Conservation (phyloP, 30 jellyfish, hydroid and myxozoan genomes). For the Aurelia aurita region DNA sequence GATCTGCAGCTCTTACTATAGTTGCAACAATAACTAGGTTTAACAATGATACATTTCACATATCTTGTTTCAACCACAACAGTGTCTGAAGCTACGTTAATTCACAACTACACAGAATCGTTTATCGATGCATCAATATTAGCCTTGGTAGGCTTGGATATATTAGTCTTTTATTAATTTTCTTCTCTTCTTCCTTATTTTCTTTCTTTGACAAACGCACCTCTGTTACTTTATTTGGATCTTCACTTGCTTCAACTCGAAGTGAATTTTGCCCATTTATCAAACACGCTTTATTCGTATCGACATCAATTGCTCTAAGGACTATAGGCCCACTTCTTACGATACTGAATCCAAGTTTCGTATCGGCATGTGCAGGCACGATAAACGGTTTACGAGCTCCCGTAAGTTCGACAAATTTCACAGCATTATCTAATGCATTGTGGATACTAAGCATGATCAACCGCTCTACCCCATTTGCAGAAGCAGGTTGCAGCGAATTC, state of each 20-base stretch:
- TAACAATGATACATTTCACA: too few species aligned
- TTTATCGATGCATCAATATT: constrained; percentile 29
- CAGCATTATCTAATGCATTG: constrained; percentile 40
- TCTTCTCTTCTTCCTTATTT: background rate
- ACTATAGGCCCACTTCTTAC: constrained; percentile 61
- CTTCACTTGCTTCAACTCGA: constrained; percentile 58
- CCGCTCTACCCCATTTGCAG: constrained; percentile 8
- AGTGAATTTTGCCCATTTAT: constrained; percentile 75
- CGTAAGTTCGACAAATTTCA: constrained; percentile 46
- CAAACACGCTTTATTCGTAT: constrained; percentile 54
- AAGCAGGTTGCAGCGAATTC: background rate
- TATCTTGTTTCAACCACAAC: too few species aligned
- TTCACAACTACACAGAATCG: too few species aligned
- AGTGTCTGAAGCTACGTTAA: too few species aligned
- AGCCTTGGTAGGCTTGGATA: constrained; percentile 51
- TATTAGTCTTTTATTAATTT: constrained; percentile 50
- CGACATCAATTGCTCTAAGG: constrained; percentile 30
- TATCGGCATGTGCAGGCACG: constrained; percentile 59
- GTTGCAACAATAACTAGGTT: too few species aligned
- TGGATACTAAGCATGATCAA: constrained; percentile 58
- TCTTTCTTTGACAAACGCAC: constrained; percentile 57
- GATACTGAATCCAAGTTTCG: constrained; percentile 56
- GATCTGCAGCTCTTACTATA: too few species aligned
- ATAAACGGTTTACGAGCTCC: constrained; percentile 83
- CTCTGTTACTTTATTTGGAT: constrained; percentile 76